Evolutionary conservation across 2,797 vertebrate genomes (phyloP).

Genomic region (Podarcis lilfordi): DNA sequence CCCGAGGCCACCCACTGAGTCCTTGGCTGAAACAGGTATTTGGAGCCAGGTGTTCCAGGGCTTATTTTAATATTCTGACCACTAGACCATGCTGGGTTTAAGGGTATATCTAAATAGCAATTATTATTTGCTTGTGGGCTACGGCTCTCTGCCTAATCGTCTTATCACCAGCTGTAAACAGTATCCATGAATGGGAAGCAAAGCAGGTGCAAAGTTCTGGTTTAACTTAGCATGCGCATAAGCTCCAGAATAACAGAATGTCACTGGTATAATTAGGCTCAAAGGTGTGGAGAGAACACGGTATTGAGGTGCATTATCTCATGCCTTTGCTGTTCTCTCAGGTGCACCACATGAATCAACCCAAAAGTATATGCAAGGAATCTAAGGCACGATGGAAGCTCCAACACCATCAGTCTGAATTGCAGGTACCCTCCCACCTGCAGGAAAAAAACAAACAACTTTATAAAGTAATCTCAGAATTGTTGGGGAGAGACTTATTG

Average conservation of each 20-base stretch:
- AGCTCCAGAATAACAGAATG: not conserved
- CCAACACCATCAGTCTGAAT: not conserved
- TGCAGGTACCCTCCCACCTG: too few relatives aligned
- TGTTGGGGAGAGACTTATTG: not conserved
- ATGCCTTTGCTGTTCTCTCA: too few relatives aligned
- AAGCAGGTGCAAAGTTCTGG: not conserved
- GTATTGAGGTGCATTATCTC: not conserved
- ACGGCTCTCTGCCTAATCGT: not conserved
- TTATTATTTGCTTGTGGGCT: conserved; percentile 18
- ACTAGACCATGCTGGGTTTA: conserved; percentile 4
- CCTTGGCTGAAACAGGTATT: not conserved
- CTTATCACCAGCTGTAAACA: conserved; percentile 14
- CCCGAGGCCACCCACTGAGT: conserved; percentile 3
- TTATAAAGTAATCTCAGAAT: not conserved
- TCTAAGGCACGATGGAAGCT: not conserved
- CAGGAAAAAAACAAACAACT: not conserved
- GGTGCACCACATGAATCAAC: too few relatives aligned
- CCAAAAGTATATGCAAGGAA: too few relatives aligned
- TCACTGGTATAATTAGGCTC: not conserved
- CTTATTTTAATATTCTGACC: conserved; percentile 32
- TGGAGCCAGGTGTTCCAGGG: conserved; percentile 21
- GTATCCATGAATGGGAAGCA: not conserved
- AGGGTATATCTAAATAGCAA: conserved; percentile 1
- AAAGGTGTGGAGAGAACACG: not conserved
- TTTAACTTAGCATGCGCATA: not conserved